phyloP scores from a whole-genome alignment of 2,113 vertebrate genomes.

The Athene cunicularia region DNA sequence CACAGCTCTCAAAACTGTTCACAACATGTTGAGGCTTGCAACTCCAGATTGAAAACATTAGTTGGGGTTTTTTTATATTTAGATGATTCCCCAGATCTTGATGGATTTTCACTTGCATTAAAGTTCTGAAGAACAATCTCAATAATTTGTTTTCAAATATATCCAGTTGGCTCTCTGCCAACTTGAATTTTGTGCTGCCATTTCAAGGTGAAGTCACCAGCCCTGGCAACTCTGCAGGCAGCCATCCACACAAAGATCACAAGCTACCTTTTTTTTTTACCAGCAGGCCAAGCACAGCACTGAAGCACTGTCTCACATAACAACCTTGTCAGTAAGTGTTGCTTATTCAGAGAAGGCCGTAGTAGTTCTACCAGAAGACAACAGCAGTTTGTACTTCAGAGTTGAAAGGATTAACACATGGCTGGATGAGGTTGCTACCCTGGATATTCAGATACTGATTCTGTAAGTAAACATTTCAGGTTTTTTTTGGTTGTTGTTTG shows the following conservation, averaged over 20 bases:
- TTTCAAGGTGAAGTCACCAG: neutral
- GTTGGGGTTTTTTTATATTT: neutral
- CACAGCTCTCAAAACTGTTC: neutral
- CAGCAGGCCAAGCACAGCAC: neutral
- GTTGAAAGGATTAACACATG: neutral
- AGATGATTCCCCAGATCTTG: neutral
- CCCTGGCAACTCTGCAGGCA: neutral
- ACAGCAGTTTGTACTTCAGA: neutral
- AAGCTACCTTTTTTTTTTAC: neutral
- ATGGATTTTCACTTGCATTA: neutral
- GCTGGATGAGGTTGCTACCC: neutral
- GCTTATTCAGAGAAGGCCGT: neutral
- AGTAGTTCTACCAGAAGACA: neutral
- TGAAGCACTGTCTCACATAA: neutral
- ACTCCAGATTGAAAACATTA: neutral
- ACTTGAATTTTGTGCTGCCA: neutral
- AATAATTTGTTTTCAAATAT: neutral
- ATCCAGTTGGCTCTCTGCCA: neutral
- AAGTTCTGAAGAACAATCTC: neutral
- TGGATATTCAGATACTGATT: neutral
- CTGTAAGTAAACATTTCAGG: neutral
- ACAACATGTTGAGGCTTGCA: neutral
- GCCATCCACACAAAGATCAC: neutral
- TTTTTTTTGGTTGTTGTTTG: neutral
- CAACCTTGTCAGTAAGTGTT: neutral